Conservation (phyloP, 2,797 vertebrate genomes). For the Sphenopsis melanotis region DNA sequence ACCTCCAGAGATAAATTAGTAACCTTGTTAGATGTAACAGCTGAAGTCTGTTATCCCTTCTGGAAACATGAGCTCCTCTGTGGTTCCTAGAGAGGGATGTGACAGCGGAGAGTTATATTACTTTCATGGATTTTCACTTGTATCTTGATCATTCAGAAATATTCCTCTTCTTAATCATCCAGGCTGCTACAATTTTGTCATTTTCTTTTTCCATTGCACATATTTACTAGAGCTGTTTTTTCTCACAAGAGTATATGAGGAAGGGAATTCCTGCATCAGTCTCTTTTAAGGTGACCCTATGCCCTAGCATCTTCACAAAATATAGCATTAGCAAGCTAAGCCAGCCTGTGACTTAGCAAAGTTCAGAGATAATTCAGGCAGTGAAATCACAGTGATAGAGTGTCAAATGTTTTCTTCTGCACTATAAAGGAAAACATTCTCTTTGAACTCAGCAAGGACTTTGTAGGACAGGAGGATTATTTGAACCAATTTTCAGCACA, state of each 20-base stretch:
- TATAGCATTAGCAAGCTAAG: background rate
- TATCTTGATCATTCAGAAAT: background rate
- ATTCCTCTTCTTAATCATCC: background rate
- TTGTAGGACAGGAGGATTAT: conserved; percentile 42
- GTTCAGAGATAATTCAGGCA: conserved; percentile 37
- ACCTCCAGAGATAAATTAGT: background rate
- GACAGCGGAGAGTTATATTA: background rate
- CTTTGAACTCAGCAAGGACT: conserved; percentile 54
- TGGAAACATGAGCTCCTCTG: background rate
- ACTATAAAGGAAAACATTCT: conserved; percentile 43
- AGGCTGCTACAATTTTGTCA: background rate
- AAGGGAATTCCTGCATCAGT: background rate
- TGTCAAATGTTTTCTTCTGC: conserved; percentile 30
- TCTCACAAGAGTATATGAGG: background rate
- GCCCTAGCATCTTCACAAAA: background rate
- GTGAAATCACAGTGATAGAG: conserved; percentile 11
- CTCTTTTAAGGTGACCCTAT: conserved; percentile 1
- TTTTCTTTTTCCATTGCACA: background rate
- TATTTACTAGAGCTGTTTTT: background rate
- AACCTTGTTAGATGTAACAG: background rate
- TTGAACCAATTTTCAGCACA: conserved; percentile 36
- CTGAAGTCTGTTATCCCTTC: background rate
- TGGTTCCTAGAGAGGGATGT: background rate
- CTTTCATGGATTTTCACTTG: background rate
- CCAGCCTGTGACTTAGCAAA: conserved; percentile 1